Conservation (phyloP, 2,888 invertebrate genomes). For the Acronicta leporina region DNA sequence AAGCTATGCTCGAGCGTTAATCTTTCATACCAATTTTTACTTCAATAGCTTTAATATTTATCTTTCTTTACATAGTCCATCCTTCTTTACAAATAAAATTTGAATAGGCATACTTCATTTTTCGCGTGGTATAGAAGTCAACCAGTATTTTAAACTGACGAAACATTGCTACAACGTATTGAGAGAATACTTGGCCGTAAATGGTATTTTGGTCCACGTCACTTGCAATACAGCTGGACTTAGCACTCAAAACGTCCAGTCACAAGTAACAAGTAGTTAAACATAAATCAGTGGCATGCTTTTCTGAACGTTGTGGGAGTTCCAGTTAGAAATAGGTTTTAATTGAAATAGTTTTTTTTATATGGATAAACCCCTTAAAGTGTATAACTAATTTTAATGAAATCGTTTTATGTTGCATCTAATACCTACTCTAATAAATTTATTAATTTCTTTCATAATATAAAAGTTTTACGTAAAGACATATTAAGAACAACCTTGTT, state of each 20-base stretch:
- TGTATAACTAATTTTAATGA: too few relatives aligned
- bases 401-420: too few relatives aligned
- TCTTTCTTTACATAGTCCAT: too few relatives aligned
- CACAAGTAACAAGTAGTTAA: constrained; percentile 19
- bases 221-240: constrained; percentile 30
- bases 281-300: constrained; percentile 22
- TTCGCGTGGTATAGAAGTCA: not conserved
- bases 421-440: too few relatives aligned
- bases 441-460: too few relatives aligned
- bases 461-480: too few relatives aligned
- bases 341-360: too few relatives aligned
- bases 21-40: too few relatives aligned
- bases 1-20: too few relatives aligned
- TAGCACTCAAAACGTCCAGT: constrained; percentile 17
- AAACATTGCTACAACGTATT: not conserved
- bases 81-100: too few relatives aligned
- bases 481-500: too few relatives aligned
- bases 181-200: not conserved
- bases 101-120: not conserved
- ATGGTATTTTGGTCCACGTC: constrained; percentile 15
- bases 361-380: too few relatives aligned
- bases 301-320: constrained; percentile 3
- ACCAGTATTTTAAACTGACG: not conserved
- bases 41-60: not conserved
- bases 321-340: constrained; percentile 25